A percentile compares a stretch with the other conserved stretches of the same genome.
These are phyloP conservation scores for Clunio marinus DNA, from an alignment of 2,888 invertebrate species.

Conservation along the genomic window DNA sequence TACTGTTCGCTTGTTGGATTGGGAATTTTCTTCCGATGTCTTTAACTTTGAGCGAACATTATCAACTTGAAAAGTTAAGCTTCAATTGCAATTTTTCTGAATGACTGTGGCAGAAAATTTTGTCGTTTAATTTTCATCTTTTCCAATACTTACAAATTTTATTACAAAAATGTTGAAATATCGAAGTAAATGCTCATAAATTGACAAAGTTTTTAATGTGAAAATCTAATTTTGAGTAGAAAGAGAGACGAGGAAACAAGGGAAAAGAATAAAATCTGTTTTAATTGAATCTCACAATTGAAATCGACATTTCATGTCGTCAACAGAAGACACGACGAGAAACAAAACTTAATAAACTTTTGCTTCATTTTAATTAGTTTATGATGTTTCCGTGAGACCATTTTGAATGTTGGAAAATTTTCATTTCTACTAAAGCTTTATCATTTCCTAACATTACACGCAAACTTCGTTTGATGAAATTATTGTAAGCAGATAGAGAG, in stretches of 20 bases:
- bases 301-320: background rate
- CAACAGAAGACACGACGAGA: background rate
- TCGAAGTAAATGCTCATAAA: background rate
- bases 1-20: no score
- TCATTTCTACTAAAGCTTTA: no score
- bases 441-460: no score
- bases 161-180: no score
- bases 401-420: background rate
- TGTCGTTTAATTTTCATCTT: no score
- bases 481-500: background rate
- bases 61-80: no score
- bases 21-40: no score
- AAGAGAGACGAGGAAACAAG: background rate
- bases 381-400: slow-evolving; percentile 20
- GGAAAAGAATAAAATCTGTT: slow-evolving; percentile 1
- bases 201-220: slow-evolving; percentile 22
- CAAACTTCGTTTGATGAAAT: background rate
- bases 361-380: slow-evolving; percentile 29
- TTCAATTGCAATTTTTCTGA: no score
- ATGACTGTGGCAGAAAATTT: no score
- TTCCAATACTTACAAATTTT: no score
- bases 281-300: slow-evolving; percentile 21
- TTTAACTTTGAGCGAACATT: no score
- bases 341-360: slow-evolving; percentile 27
- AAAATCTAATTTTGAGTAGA: slow-evolving; percentile 13